Evolutionary conservation across 2,888 invertebrate genomes (phyloP).

Genomic region (Kuschelorhynchus macadamiae): DNA sequence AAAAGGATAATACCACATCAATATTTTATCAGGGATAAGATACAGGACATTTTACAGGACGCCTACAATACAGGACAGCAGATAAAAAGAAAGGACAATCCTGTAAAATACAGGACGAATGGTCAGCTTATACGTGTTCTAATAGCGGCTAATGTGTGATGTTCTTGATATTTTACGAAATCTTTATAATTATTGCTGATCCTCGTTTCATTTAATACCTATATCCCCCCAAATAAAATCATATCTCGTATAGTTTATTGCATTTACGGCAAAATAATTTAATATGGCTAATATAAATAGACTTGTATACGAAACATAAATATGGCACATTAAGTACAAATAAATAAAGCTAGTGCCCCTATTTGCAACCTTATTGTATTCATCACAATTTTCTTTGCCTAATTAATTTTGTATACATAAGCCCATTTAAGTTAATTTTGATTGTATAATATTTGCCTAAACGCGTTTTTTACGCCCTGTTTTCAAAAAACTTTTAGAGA

Average conservation of each 20-base stretch:
- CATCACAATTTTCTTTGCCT: constrained; percentile 31
- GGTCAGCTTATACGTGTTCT: no score
- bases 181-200: no score
- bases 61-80: no score
- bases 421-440: constrained; percentile 28
- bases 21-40: no score
- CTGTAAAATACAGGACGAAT: no score
- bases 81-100: no score
- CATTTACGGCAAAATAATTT: not conserved
- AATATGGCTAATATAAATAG: constrained; percentile 23
- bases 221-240: not conserved
- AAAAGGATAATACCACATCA: no score
- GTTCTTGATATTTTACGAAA: no score
- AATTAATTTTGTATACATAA: constrained; percentile 28
- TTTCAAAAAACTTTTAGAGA: not conserved
- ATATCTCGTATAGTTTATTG: no score
- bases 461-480: not conserved
- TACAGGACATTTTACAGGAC: no score
- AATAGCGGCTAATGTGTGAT: no score
- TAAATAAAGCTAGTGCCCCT: constrained; percentile 37
- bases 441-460: constrained; percentile 18
- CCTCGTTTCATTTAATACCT: constrained; percentile 1
- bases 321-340: constrained; percentile 37
- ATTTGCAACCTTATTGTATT: constrained; percentile 35
- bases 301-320: constrained; percentile 31